Conservation (phyloP, 2,797 vertebrate genomes). For the Silurus lanzhouensis region DNA sequence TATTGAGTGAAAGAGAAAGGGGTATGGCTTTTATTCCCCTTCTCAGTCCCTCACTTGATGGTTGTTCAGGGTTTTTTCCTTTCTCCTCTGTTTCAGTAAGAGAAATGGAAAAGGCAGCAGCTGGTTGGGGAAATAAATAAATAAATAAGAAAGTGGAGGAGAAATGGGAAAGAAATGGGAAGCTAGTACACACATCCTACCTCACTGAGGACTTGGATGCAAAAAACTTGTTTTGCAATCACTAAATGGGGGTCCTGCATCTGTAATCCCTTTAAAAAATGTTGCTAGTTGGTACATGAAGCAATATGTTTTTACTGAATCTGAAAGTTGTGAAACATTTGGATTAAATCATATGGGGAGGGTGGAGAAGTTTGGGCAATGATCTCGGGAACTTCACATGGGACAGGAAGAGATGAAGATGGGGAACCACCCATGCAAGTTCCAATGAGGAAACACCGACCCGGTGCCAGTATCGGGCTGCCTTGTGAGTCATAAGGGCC, state of each 20-base stretch:
- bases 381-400: constrained; percentile 44
- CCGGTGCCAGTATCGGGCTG: constrained; percentile 41
- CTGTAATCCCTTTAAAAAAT: background rate
- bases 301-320: background rate
- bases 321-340: constrained; percentile 18
- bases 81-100: constrained; percentile 25
- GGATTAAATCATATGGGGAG: constrained; percentile 15
- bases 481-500: constrained; percentile 47
- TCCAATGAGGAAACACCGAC: constrained; percentile 44
- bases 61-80: constrained; percentile 1
- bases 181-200: no score
- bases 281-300: background rate
- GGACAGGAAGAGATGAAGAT: constrained; percentile 31
- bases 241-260: background rate
- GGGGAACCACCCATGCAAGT: constrained; percentile 31
- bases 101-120: constrained; percentile 2
- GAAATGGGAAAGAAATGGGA: background rate
- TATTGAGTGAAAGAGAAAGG: constrained; percentile 23
- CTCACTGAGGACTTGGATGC: background rate
- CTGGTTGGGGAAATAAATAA: background rate
- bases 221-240: background rate
- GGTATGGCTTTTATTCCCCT: constrained; percentile 45
- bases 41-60: constrained; percentile 27
- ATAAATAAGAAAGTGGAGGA: background rate
- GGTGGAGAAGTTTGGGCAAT: background rate